These are phyloP conservation scores for Rhodophaea formosa DNA, from an alignment of 2,888 invertebrate species.

Conservation along the genomic window DNA sequence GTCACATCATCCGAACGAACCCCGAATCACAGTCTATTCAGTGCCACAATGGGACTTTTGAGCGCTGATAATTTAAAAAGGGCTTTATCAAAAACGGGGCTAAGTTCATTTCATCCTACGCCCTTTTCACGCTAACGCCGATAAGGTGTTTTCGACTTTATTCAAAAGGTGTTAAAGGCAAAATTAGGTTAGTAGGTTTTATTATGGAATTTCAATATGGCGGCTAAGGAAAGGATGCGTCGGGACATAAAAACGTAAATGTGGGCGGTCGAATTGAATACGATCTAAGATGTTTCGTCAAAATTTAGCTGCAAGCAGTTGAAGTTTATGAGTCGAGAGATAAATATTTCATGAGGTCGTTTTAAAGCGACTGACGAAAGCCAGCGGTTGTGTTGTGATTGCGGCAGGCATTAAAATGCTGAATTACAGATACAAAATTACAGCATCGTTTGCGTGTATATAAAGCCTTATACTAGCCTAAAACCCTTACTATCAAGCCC, in stretches of 20 bases:
- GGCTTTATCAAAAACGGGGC: slow-evolving; percentile 46
- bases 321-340: slow-evolving; percentile 8
- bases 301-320: slow-evolving; percentile 7
- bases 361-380: neutral
- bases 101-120: slow-evolving; percentile 48
- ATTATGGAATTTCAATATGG: slow-evolving; percentile 67
- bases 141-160: slow-evolving; percentile 42
- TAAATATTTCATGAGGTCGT: slow-evolving; percentile 7
- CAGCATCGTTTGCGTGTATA: too few species aligned
- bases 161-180: slow-evolving; percentile 39
- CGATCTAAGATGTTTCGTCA: slow-evolving; percentile 40
- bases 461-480: too few species aligned
- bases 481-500: too few species aligned
- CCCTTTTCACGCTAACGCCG: slow-evolving; percentile 19
- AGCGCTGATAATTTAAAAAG: slow-evolving; percentile 44
- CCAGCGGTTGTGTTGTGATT: neutral
- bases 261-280: slow-evolving; percentile 63
- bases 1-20: slow-evolving; percentile 57
- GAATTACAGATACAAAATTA: too few species aligned
- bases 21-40: slow-evolving; percentile 66
- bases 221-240: slow-evolving; percentile 62
- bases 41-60: slow-evolving; percentile 48
- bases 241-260: slow-evolving; percentile 63
- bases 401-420: neutral
- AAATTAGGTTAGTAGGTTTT: slow-evolving; percentile 43